Base-by-base conservation (phyloP, 2,797 vertebrate genomes). In the Takifugu ocellatus region DNA sequence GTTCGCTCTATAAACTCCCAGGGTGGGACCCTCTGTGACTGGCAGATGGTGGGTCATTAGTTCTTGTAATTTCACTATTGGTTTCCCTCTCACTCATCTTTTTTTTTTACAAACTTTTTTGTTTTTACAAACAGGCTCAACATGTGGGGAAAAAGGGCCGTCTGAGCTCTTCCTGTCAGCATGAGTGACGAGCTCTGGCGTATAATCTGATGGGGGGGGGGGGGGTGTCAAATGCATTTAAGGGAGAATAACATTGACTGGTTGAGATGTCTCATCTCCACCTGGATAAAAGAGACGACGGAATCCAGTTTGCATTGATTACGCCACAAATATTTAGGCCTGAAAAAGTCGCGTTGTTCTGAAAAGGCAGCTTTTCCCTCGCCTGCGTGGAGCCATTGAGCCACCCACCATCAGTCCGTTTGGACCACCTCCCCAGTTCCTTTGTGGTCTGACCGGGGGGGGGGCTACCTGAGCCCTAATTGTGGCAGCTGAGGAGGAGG, bases 391-490 rank as follows among this genome's bases (percentile, higher is more conserved):
- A 33, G 11, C 36, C 36, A 10, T 39, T 39, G 12, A 14, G 36
- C 33, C 1, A 14, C 0, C 12, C 36, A 39, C 36, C 36, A 39
- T 10, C 9, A 33, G 2, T 12, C 36, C 5, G 45, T 68, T 57
- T 50, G 24, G 24, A 42, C 51, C 63, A 61, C 49, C 56, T 21
- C 59, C 57, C 29, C 21, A 46, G 50, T 54, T 31, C 36, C n/a
- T 46, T 54, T 8, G 3, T 24, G 49, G 29, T 16, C 59, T 15
- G 49, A 21, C 14, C 21, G 21, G 43, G 59, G 43, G 54, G 21
- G 21, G 21, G 21, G 21, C 27, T 59, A 61, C 61, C 47, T 17
- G 21, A 55, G 56, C 44, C 58, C 70, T 78, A 79, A 76, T 77
- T 81, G 59, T 75, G 56, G 70, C 68, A 68, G 61, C 51, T 14